A percentile compares a stretch with the other conserved stretches of the same genome.
phyloP scores from a whole-genome alignment of 2,797 vertebrate species.

The Salmo trutta region DNA sequence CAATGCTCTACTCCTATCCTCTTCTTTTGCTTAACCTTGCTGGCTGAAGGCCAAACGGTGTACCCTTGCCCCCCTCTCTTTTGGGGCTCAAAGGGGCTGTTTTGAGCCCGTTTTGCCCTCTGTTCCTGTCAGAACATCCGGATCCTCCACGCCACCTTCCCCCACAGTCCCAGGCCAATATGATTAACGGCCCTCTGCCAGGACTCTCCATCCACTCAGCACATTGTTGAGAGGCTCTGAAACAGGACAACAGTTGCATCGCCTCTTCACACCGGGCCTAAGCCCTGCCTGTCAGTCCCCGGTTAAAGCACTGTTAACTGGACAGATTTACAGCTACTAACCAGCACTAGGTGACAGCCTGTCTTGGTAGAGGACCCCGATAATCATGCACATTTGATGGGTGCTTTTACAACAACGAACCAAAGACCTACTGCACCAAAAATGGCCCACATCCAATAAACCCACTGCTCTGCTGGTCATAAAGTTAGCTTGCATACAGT shows the following conservation, averaged over 20 bases:
- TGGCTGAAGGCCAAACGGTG: background rate
- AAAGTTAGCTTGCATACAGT: background rate
- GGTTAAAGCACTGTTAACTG: conserved; percentile 81
- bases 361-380: conserved; percentile 45
- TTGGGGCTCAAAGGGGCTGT: conserved; percentile 57
- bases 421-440: conserved; percentile 53
- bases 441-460: background rate
- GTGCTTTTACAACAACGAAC: conserved; percentile 47
- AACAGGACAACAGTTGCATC: conserved; percentile 84
- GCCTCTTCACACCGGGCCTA: conserved; percentile 77
- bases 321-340: conserved; percentile 85
- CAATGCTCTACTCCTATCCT: background rate
- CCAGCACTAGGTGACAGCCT: conserved; percentile 70
- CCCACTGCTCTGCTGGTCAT: background rate
- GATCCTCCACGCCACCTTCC: conserved; percentile 43
- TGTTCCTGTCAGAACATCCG: conserved; percentile 77
- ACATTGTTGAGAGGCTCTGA: conserved; percentile 79
- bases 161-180: conserved; percentile 37
- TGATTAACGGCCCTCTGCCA: conserved; percentile 82
- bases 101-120: conserved; percentile 70
- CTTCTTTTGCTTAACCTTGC: conserved; percentile 17
- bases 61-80: background rate
- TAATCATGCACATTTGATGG: conserved; percentile 62
- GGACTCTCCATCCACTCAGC: conserved; percentile 80
- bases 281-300: conserved; percentile 81